A percentile compares a stretch with the other conserved stretches of the same genome.
phyloP scores from a whole-genome alignment of 2,888 invertebrate genomes.

The Cephus pygmeus region DNA sequence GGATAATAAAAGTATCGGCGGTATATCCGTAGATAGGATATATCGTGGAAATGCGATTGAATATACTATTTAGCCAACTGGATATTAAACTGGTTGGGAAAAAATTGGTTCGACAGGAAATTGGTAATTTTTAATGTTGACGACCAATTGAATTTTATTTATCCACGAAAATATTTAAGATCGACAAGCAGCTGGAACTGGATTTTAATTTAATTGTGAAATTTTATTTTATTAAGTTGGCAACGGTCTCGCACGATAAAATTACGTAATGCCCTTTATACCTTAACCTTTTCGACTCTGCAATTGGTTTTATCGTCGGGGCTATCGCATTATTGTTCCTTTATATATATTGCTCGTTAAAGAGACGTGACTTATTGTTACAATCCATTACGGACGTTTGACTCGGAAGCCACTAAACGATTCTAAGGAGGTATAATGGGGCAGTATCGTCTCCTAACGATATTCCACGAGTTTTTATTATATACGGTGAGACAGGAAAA shows the following conservation, averaged over 20 bases:
- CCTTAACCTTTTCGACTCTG: neutral
- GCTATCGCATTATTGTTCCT: neutral
- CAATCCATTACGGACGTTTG: neutral
- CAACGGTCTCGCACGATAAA: neutral
- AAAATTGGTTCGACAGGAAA: neutral
- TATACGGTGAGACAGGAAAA: neutral
- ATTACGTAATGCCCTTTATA: neutral
- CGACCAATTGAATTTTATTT: neutral
- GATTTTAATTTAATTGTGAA: neutral
- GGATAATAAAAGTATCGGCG: neutral
- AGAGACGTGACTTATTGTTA: conserved; percentile 2
- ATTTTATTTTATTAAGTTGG: neutral
- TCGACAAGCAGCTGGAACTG: neutral
- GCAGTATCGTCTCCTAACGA: neutral
- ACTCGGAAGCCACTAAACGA: neutral
- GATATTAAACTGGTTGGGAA: neutral
- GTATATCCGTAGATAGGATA: neutral
- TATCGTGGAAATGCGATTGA: too few species aligned
- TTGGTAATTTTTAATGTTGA: neutral
- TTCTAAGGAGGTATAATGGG: neutral
- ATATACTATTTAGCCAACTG: neutral
- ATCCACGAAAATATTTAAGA: neutral
- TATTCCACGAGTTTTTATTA: neutral
- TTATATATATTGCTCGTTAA: conserved; percentile 1
- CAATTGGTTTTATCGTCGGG: conserved; percentile 1